These are phyloP conservation scores for Macrobrachium rosenbergii DNA, from an alignment of 1,140 invertebrate genomes.

Conservation along the genomic window DNA sequence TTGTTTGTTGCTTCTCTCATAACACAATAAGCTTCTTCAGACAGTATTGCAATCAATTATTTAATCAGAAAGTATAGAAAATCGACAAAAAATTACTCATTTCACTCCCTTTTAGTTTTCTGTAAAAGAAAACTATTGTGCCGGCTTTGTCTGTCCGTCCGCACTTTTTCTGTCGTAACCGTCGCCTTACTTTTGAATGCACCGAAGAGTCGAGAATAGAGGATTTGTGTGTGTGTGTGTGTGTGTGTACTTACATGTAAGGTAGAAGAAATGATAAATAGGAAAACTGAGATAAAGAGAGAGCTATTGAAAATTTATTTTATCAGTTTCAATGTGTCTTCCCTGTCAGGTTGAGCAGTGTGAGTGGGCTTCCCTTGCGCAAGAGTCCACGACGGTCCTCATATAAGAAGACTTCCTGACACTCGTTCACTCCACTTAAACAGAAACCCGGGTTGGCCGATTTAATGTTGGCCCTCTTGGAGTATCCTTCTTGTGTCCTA, in stretches of 20 bases:
- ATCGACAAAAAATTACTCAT: background rate
- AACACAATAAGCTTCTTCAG: no score
- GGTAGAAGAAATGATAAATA: background rate
- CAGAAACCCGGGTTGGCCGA: no score
- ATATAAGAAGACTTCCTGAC: background rate
- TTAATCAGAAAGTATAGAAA: background rate
- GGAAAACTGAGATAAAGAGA: background rate
- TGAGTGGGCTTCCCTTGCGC: background rate
- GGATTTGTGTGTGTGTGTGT: conserved; percentile 11
- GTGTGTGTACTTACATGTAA: background rate
- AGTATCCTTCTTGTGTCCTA: no score
- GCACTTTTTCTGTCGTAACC: no score
- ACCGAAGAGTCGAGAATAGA: background rate
- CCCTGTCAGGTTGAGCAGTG: background rate
- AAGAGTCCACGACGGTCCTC: background rate
- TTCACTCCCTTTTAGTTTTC: no score
- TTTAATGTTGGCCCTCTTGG: no score
- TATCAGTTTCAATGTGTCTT: no score
- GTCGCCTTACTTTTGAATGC: background rate
- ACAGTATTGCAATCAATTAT: no score
- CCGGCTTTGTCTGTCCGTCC: no score
- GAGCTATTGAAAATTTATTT: no score
- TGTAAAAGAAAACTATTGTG: no score
- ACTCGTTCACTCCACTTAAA: background rate
- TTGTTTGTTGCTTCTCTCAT: no score